A percentile compares a stretch with the other conserved stretches of the same genome.
These are phyloP conservation scores for Cosmia pyralina DNA, from an alignment of 2,888 invertebrate genomes.

Conservation along the genomic window DNA sequence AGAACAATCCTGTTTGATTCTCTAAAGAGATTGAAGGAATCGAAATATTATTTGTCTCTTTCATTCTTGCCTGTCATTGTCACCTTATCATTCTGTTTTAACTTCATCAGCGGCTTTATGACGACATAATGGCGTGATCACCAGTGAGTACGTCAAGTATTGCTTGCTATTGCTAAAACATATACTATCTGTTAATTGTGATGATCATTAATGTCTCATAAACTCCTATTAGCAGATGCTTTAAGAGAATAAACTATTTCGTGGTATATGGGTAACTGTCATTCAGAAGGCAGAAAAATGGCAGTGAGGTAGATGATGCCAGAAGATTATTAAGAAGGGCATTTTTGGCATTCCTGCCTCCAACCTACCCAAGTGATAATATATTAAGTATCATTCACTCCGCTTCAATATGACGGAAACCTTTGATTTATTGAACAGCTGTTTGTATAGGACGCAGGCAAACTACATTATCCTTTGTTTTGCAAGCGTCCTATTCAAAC, in stretches of 20 bases:
- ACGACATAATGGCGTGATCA: background rate
- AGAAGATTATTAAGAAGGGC: too few relatives aligned
- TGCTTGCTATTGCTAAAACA: too few relatives aligned
- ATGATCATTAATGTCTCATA: background rate
- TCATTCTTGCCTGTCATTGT: background rate
- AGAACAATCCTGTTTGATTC: background rate
- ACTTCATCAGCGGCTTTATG: background rate
- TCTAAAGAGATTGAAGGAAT: background rate
- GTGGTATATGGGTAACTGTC: too few relatives aligned
- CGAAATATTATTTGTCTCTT: background rate
- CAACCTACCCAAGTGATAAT: background rate
- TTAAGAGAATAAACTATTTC: too few relatives aligned
- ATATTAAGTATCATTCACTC: conserved; percentile 1
- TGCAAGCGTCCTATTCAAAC: conserved; percentile 42
- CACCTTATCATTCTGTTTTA: too few relatives aligned
- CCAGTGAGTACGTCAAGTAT: background rate
- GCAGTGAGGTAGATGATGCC: too few relatives aligned
- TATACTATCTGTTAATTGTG: too few relatives aligned
- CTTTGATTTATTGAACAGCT: conserved; percentile 50
- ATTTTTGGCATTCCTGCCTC: background rate
- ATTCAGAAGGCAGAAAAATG: too few relatives aligned
- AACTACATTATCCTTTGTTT: conserved; percentile 48
- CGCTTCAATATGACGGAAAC: conserved; percentile 13
- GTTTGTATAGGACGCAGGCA: conserved; percentile 40
- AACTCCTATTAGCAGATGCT: background rate